Conservation (phyloP, 2,797 vertebrate species). For the Poecilia velifera region DNA sequence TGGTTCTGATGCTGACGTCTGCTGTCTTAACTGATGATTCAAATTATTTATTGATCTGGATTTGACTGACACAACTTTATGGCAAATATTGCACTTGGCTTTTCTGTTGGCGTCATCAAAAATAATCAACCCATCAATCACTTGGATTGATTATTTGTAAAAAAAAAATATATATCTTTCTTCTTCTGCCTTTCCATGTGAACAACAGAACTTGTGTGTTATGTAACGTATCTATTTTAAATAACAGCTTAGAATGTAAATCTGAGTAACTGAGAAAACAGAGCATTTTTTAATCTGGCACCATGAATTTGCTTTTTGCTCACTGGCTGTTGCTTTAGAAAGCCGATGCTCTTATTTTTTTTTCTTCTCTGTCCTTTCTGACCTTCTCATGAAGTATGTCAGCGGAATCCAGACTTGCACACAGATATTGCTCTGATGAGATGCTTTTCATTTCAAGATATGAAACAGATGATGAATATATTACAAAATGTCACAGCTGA, state of each 20-base stretch:
- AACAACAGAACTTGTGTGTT: background rate
- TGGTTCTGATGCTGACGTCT: background rate
- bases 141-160: background rate
- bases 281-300: background rate
- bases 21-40: background rate
- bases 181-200: background rate
- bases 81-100: background rate
- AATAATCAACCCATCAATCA: background rate
- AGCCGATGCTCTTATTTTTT: conserved; percentile 48
- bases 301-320: conserved; percentile 11
- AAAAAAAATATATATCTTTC: background rate
- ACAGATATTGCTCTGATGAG: conserved; percentile 50
- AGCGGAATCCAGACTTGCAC: conserved; percentile 31
- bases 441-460: background rate
- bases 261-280: background rate
- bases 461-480: background rate
- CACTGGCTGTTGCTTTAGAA: conserved; percentile 59
- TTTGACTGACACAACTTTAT: background rate
- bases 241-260: background rate
- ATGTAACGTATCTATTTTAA: background rate
- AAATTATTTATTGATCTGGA: background rate
- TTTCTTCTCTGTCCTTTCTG: conserved; percentile 61
- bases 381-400: conserved; percentile 74
- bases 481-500: background rate
- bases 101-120: background rate